These are phyloP conservation scores for Paracentrotus lividus DNA, from an alignment of 53 echinoderm and acorn worm species.

Conservation along the genomic window DNA sequence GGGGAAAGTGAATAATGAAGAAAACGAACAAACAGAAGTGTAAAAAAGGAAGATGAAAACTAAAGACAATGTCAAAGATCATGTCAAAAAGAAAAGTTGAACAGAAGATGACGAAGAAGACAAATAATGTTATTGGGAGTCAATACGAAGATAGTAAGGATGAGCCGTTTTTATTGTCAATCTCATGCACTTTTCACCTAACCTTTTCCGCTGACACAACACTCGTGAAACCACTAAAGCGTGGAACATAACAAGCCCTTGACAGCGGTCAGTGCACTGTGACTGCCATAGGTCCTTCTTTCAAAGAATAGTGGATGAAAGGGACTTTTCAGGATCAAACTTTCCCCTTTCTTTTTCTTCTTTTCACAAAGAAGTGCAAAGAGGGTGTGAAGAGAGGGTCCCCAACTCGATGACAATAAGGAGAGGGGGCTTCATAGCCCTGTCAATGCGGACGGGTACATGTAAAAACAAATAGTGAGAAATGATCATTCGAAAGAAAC, in stretches of 20 bases:
- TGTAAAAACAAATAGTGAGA: not conserved
- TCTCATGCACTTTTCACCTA: not conserved
- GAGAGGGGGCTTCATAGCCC: not conserved
- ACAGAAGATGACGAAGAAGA: not conserved
- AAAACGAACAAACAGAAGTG: too few species aligned
- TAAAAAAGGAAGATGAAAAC: not conserved
- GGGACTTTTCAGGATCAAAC: not conserved
- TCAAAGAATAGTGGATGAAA: not conserved
- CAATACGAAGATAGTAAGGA: not conserved
- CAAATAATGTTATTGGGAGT: not conserved
- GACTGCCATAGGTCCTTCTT: slow-evolving; percentile 10
- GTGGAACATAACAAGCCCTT: not conserved
- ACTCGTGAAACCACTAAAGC: not conserved
- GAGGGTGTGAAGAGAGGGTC: slow-evolving; percentile 22
- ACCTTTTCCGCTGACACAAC: slow-evolving; percentile 32
- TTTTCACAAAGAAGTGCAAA: slow-evolving; percentile 45
- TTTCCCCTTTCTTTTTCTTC: slow-evolving; percentile 21
- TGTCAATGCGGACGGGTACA: not conserved
- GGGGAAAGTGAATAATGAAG: too few species aligned
- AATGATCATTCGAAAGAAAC: too few species aligned
- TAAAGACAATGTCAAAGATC: not conserved
- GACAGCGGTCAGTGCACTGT: slow-evolving; percentile 35
- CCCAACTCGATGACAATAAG: slow-evolving; percentile 11
- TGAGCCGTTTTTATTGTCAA: not conserved
- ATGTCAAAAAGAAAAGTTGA: not conserved